Base-by-base conservation (phyloP, 2,797 vertebrate species). In the Arnoldichthys spilopterus region DNA sequence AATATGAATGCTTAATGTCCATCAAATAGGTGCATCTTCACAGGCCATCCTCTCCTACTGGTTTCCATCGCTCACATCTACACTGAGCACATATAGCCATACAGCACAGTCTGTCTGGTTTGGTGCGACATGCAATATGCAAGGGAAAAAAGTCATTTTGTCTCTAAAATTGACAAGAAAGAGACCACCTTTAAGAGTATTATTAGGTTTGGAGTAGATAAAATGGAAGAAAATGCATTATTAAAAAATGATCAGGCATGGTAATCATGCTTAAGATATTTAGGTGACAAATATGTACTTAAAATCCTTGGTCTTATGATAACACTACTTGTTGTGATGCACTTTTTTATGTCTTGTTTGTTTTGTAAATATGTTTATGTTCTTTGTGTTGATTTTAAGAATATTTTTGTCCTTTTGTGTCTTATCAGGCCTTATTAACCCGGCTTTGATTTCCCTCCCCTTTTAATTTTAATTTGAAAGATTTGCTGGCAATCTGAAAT, bases 401-500 rank as follows among this genome's bases (percentile, higher is more conserved):
- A 62, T 74, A 53, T 84, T 74, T 76, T 58, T 77, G 78, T 64
- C 58, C 56, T 81, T 64, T 66, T 79, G 80, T 80, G 90, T 91
- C 90, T 69, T 89, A 87, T 88, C 90, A 89, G 85, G 89, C 84
- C 43, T 86, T 87, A 85, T 92, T 88, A 87, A 90, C 82, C 85
- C 85, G 87, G 87, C 87, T 93, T 92, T 92, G 74, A 89, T 66
- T 68, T 34, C 54, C 24, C 91, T 92, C 92, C 91, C 90, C 89
- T 20, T 76, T 75, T 81, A 85, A 84, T 85, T 92, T 93, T 84
- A 79, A 76, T 74, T 93, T 90, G 82, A 91, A 89, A 91, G 90
- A 89, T 93, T 92, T 94, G 91, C 92, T 93, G 93, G 94, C 94
- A 94, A 95, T 94, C 94, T 93, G 92, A 88, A 93, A 91, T 94